phyloP scores from a whole-genome alignment of 2,113 vertebrate species.

The Oncorhynchus mykiss region DNA sequence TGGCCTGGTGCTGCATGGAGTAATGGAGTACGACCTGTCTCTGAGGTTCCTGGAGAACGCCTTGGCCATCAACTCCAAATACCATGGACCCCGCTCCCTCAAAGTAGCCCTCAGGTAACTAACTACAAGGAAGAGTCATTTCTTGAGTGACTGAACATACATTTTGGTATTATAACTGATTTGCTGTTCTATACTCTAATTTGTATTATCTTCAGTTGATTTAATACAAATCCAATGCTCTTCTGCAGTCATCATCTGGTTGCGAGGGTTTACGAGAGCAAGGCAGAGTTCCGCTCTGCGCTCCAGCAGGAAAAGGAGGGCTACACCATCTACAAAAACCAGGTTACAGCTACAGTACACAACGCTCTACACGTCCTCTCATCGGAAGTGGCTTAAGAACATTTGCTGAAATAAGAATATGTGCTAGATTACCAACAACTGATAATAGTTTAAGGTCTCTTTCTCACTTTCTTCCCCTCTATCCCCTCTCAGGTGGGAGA shows the following conservation, averaged over 20 bases:
- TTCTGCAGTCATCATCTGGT: constrained; percentile 90
- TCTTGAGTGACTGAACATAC: too few species aligned
- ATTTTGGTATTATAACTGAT: too few species aligned
- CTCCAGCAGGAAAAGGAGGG: constrained; percentile 98
- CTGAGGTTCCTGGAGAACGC: constrained; percentile 97
- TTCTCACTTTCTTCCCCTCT: neutral
- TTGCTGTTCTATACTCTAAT: neutral
- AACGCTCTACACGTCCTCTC: neutral
- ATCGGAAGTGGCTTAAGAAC: neutral
- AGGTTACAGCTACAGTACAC: constrained; percentile 68
- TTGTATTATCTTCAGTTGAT: neutral
- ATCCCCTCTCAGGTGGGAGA: constrained; percentile 84
- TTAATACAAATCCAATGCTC: neutral
- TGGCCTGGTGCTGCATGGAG: constrained; percentile 92
- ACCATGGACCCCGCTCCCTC: constrained; percentile 88
- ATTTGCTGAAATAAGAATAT: neutral
- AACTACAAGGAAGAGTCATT: constrained; percentile 24
- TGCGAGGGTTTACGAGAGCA: constrained; percentile 95
- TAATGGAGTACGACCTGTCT: constrained; percentile 97
- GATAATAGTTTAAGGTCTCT: too few species aligned
- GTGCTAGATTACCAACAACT: neutral
- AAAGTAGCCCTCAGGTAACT: constrained; percentile 98
- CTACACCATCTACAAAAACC: constrained; percentile 97
- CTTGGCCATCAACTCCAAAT: constrained; percentile 90
- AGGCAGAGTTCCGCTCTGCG: constrained; percentile 95